Evolutionary conservation across 2,888 invertebrate species (phyloP), one percentile per base, ranked within the genome.

Genomic region (Rambutsinella grinnellia): DNA sequence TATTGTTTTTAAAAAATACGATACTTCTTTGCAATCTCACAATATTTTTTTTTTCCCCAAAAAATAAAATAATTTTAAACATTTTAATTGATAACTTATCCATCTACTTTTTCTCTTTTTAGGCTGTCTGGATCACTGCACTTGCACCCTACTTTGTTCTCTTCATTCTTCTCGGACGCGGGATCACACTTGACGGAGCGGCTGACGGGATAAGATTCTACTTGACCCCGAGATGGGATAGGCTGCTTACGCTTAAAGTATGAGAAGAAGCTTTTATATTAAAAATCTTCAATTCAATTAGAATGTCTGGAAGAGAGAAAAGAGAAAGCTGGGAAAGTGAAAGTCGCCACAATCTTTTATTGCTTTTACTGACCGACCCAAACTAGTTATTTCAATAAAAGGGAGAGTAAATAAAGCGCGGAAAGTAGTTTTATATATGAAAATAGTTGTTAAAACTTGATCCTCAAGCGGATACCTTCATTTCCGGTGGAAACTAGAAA

Each of bases 41-140:
- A 53, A 6, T 17, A 53, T 53, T 13, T 19, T 8, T 17, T 10
- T 24, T n/a, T n/a, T n/a, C n/a, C n/a, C n/a, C n/a, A n/a, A n/a
- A n/a, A n/a, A n/a, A n/a, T n/a, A n/a, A n/a, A n/a, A n/a, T n/a
- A 44, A 44, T 13, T 44, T 44, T 10, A 44, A 44, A 44, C 15
- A 15, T 10, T 44, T 44, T 44, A 13, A 15, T 44, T 44, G 10
- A 13, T 44, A 15, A n/a, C n/a, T n/a, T n/a, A n/a, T n/a, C n/a
- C n/a, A n/a, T n/a, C n/a, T n/a, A n/a, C n/a, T n/a, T 57, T 24
- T 5, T 10, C 23, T 36, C n/a, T 63, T 77, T 86, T 15, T 86
- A 94, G 94, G 94, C 94, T 76, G 97, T 97, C 65, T 97, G 97
- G 97, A 92, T 97, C 76, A 97, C 97, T 23, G 97, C 97, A 2